Percentiles rank a stretch among this genome's conserved stretches.
phyloP scores from a whole-genome alignment of 2,888 invertebrate genomes.

The Sisyra nigra region DNA sequence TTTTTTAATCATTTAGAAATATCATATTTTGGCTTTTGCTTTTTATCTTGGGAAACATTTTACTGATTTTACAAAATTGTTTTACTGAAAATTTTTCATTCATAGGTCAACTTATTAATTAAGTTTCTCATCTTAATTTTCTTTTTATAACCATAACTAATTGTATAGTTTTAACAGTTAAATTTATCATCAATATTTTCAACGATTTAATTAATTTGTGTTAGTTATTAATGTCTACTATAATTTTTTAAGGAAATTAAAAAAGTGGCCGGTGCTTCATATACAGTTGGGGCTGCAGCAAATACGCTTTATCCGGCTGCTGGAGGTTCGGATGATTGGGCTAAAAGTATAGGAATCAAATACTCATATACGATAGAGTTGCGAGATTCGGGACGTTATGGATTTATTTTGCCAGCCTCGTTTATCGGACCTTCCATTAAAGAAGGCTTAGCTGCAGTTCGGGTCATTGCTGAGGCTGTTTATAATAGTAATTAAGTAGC shows the following conservation, averaged over 20 bases:
- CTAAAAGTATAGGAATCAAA: slow-evolving; percentile 70
- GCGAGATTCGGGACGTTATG: slow-evolving; percentile 66
- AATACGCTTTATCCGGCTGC: slow-evolving; percentile 64
- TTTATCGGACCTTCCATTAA: slow-evolving; percentile 59
- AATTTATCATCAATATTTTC: too few species aligned
- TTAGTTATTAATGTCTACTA: too few species aligned
- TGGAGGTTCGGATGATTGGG: slow-evolving; percentile 84
- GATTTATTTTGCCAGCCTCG: slow-evolving; percentile 70
- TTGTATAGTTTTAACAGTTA: too few species aligned
- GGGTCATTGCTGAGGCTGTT: slow-evolving; percentile 41
- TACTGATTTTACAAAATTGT: too few species aligned
- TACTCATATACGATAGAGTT: slow-evolving; percentile 84
- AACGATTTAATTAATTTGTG: too few species aligned
- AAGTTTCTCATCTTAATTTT: too few species aligned
- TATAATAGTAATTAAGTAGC: slow-evolving; percentile 15
- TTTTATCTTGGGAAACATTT: too few species aligned
- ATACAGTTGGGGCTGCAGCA: slow-evolving; percentile 63
- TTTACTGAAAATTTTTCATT: too few species aligned
- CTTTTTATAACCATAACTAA: too few species aligned
- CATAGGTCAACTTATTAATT: too few species aligned
- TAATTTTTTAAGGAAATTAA: slow-evolving; percentile 36
- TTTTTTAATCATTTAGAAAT: too few species aligned
- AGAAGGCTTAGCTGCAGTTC: slow-evolving; percentile 57
- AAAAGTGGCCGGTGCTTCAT: slow-evolving; percentile 39
- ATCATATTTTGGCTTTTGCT: too few species aligned